Evolutionary conservation across 2,888 invertebrate genomes (phyloP).

Genomic region (Cheilosia impressa): DNA sequence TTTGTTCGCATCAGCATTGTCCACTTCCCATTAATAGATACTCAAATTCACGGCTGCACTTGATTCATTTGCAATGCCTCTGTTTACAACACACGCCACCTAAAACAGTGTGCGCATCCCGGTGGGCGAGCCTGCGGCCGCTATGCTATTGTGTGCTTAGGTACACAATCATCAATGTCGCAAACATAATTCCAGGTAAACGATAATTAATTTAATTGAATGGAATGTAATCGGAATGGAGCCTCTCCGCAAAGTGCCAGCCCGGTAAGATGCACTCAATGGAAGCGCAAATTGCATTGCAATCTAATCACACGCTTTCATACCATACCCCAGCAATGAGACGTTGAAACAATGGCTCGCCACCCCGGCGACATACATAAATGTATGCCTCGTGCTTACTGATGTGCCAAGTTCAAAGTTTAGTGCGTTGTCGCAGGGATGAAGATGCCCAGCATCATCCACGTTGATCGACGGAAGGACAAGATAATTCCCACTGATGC

Average conservation of each 20-base stretch:
- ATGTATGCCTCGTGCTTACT: background rate
- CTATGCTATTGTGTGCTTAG: background rate
- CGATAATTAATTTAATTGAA: constrained; percentile 72
- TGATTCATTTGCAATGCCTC: constrained; percentile 53
- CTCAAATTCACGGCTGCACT: constrained; percentile 31
- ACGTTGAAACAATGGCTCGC: constrained; percentile 36
- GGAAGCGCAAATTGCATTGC: constrained; percentile 38
- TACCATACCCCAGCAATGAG: constrained; percentile 48
- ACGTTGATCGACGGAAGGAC: constrained; percentile 43
- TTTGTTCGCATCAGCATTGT: background rate
- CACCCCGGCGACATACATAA: background rate
- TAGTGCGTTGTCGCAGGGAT: constrained; percentile 13
- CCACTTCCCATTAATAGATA: background rate
- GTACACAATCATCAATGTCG: constrained; percentile 60
- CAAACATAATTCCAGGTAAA: constrained; percentile 60
- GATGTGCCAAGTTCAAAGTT: constrained; percentile 55
- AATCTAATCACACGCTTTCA: constrained; percentile 56
- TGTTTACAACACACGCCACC: constrained; percentile 26
- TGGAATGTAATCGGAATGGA: constrained; percentile 26
- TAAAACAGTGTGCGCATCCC: background rate
- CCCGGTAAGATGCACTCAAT: constrained; percentile 23
- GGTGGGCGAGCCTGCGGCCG: background rate
- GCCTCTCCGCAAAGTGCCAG: constrained; percentile 14
- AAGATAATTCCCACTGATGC: constrained; percentile 58
- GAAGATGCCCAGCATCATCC: constrained; percentile 8